Evolutionary conservation across 2,113 vertebrate genomes (phyloP), one percentile per base, ranked within the genome.

Genomic region (Menura novaehollandiae): DNA sequence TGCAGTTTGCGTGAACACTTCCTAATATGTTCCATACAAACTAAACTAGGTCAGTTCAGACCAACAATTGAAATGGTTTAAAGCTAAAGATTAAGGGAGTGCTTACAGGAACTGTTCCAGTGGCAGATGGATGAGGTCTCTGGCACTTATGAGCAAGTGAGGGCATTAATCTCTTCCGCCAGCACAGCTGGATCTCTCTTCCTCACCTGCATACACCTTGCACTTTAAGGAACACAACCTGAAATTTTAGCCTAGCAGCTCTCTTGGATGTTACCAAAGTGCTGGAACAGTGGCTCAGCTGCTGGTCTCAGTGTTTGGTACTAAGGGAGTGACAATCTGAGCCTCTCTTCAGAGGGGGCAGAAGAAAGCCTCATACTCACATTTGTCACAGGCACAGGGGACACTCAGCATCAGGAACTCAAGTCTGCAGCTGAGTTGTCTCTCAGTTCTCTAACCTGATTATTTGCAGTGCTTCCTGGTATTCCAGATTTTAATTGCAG

Each of bases 61-160:
- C 22, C 92, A 85, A 72, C 85, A 91, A 88, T 95, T 92, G 88
- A 95, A 93, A 94, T 60, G 91, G 88, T 94, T 95, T 93, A 92
- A 85, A 92, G 90, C 91, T 46, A 33, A 82, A 93, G 94, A 94
- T 95, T 96, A 96, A 95, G 94, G 75, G 79, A 92, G 78, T 69
- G 94, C 75, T 97, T 83, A 94, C 88, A 92, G 3, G 10, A 95
- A 80, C 62, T 53, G 46, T 41, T 83, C 67, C 88, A 91, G 67
- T 30, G 89, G 78, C 71, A 89, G 85, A 90, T 44, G 91, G 82
- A 82, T 46, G 91, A 95, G 44, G 52, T 78, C 62, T 75, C 88
- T 93, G 82, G 77, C 88, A 41, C 44, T 15, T 51, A 88, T 49
- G 88, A 96, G 74, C 82, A 72, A 93, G 78, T 5, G 7, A 83